phyloP scores from a whole-genome alignment of 2,797 vertebrate genomes.

The Tapirus indicus region DNA sequence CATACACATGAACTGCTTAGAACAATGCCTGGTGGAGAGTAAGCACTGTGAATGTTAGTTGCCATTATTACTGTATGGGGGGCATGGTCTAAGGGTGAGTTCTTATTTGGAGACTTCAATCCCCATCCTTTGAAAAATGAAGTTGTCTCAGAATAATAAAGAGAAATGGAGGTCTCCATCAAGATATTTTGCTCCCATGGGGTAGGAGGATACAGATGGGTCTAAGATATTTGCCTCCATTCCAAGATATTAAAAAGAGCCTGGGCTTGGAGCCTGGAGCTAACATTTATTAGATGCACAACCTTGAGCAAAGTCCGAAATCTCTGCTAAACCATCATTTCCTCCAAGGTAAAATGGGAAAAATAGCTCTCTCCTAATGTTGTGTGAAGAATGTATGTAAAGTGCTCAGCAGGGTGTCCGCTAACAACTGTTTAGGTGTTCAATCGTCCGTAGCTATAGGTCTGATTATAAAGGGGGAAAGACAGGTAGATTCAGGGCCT shows the following conservation, averaged over 20 bases:
- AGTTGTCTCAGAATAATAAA: not conserved
- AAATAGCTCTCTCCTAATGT: not conserved
- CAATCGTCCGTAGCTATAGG: fast-evolving
- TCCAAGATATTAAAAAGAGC: not conserved
- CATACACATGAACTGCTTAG: not conserved
- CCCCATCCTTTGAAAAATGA: constrained; percentile 24
- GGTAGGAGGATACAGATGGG: not conserved
- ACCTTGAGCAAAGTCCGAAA: constrained; percentile 43
- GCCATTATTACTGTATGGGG: not conserved
- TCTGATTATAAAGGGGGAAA: not conserved
- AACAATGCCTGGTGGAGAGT: not conserved
- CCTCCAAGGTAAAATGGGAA: constrained; percentile 6
- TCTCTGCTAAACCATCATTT: not conserved
- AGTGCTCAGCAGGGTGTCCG: not conserved
- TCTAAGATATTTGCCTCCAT: not conserved
- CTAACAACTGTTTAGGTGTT: not conserved
- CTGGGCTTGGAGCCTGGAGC: not conserved
- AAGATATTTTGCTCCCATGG: not conserved
- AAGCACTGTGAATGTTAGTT: not conserved
- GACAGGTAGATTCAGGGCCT: not conserved
- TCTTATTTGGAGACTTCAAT: not conserved
- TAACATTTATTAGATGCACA: not conserved
- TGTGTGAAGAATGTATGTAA: not conserved
- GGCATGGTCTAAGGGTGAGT: not conserved
- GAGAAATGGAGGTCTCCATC: not conserved